phyloP scores from a whole-genome alignment of 2,797 vertebrate genomes.

The Pteronotus mesoamericanus region DNA sequence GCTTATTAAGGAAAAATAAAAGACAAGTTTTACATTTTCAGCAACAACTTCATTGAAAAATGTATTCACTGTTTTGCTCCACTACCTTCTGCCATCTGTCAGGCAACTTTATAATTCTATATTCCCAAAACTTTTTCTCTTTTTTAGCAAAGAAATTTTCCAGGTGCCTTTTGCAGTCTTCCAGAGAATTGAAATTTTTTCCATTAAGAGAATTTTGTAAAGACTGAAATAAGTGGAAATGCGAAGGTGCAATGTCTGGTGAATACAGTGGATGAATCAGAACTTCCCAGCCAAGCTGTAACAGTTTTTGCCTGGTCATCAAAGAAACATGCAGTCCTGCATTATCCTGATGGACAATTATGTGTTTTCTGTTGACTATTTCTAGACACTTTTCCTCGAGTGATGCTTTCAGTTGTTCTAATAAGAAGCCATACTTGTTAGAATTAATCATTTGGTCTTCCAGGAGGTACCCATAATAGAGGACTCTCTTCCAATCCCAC shows the following conservation, averaged over 20 bases:
- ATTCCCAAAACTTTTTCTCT: not conserved
- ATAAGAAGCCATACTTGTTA: not conserved
- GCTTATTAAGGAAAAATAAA: not conserved
- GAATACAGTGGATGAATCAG: not conserved
- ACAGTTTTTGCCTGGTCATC: not conserved
- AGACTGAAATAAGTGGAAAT: not conserved
- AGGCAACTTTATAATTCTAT: not conserved
- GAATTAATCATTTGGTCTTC: not conserved
- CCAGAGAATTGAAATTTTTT: not conserved
- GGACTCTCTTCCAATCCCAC: not conserved
- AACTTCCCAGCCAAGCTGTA: not conserved
- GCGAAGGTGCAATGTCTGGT: not conserved
- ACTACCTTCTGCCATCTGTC: not conserved
- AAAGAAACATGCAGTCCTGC: not conserved
- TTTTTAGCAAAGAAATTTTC: not conserved
- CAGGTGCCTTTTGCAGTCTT: not conserved
- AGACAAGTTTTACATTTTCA: not conserved
- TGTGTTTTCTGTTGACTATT: not conserved
- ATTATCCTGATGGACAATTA: not conserved
- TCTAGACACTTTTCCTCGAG: not conserved
- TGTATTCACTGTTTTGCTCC: not conserved
- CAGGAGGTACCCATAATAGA: not conserved
- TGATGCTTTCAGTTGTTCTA: not conserved
- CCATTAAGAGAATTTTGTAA: not conserved
- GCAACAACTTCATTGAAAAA: not conserved